Base-by-base conservation (phyloP, 2,113 vertebrate genomes). In the Tamias sibiricus region DNA sequence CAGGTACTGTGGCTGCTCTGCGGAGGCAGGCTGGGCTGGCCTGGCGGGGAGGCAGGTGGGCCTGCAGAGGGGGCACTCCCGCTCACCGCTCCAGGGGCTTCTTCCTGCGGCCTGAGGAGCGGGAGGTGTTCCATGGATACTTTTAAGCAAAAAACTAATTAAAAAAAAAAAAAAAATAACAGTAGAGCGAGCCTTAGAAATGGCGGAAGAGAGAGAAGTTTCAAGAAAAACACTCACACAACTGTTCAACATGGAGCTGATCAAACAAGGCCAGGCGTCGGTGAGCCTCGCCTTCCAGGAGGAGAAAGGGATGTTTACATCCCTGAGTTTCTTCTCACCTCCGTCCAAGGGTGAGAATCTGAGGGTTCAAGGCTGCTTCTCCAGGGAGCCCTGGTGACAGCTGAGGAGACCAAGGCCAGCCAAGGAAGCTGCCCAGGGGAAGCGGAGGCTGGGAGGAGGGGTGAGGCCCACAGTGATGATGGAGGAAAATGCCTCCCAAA, bases 291-390 rank as follows among this genome's bases (percentile, higher is more conserved):
- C 83, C 82, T 79, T 86, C 54, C 44, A 89, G 90, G 64, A 89
- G 95, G 52, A 35, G 59, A 35, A 91, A 87, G 74, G 95, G 79
- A 95, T 98, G 97, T 98, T 97, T 97, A 95, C 40, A 76, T 96
- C 96, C 83, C 80, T 95, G 16, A 30, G 37, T 37, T 97, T 91
- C 91, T 80, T 97, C 93, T 98, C 66, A 97, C 94, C 93, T 81
- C 30, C 24, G 69, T 96, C 97, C 96, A 96, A 93, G 62, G 52
- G 42, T 75, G 64, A 86, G 77, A 47, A 52, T 59, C 77, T 59
- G 37, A 42, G 62, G 37, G n/a, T 35, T 57, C 24, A 40, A 88
- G 71, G 30, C 86, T 44, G 77, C 8, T 24, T 76, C 59, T 92
- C 40, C 35, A 35, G 32, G 75, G 72, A 69, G 54, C 44, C 3